Evolutionary conservation across 1,140 invertebrate genomes (phyloP), one percentile per base, ranked within the genome.

Genomic region (Metaphire vulgaris): DNA sequence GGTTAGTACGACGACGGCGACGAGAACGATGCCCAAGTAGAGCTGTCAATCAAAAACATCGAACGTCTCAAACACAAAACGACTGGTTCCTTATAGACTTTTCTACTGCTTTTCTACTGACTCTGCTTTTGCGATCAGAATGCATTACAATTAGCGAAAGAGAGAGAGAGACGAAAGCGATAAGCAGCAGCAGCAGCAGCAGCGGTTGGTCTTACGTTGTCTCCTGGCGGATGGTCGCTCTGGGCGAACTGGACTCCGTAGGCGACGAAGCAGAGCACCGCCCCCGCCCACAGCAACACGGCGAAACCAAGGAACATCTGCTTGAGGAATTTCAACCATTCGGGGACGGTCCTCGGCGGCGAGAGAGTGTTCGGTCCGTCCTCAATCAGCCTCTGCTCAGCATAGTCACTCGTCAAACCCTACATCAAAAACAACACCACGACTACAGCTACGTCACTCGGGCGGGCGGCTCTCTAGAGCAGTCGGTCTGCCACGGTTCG

Each of bases 321-420:
- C 89, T 97, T 97, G 88, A 93, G 93, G 89, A 98, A 98, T 87
- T 97, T 98, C 68, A 98, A 91, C 95, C 95, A 98, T 90, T 97
- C 94, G 77, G 96, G 95, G 31, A 95, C 97, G 81, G 93, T 92
- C 89, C 94, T 95, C 77, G 96, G 96, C 81, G 96, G 96, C 79
- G 89, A 89, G 74, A 98, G 89, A 87, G 93, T 91, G 88, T 98
- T 98, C 80, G 93, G 94, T 82, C 96, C 96, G 89, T 98, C 95
- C 83, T 94, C 89, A 88, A 92, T 92, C 79, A 96, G 88, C 86
- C 94, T 92, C 87, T 94, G 92, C 89, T 93, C 93, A 81, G 95
- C 95, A 89, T 95, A 93, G 81, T 93, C 93, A 88, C 92, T 90
- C 88, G 92, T 95, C 85, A 97, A 90, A 88, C 96, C 96, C 95